These are phyloP conservation scores for Cryptocephalus primarius DNA, from an alignment of 2,888 invertebrate species.

Conservation along the genomic window DNA sequence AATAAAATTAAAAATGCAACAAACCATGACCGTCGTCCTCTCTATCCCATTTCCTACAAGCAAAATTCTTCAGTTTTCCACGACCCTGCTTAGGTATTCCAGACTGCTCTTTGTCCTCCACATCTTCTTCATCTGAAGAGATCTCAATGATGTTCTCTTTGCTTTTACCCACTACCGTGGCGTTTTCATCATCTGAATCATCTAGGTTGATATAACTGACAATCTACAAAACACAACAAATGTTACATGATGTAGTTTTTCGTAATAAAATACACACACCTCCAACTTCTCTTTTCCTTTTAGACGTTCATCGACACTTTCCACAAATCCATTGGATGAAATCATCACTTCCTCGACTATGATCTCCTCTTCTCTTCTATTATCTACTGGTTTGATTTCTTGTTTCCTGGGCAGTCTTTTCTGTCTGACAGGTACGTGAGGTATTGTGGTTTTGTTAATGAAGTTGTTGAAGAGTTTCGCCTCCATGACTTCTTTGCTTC, in stretches of 20 bases:
- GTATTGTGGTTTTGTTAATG: constrained; percentile 30
- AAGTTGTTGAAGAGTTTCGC: constrained; percentile 29
- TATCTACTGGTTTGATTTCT: constrained; percentile 32
- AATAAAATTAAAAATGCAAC: no score
- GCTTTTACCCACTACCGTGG: constrained; percentile 4
- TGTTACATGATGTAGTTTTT: neutral
- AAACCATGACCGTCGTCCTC: neutral
- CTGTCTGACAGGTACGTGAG: constrained; percentile 31
- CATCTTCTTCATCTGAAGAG: constrained; percentile 18
- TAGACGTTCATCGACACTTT: constrained; percentile 15
- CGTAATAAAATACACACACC: constrained; percentile 4
- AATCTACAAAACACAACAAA: constrained; percentile 12
- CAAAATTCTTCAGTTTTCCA: constrained; percentile 5
- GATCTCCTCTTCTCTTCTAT: constrained; percentile 32
- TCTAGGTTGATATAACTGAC: constrained; percentile 29
- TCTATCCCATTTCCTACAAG: constrained; percentile 1
- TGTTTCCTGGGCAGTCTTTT: constrained; percentile 34
- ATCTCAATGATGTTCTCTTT: constrained; percentile 20
- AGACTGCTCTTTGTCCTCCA: neutral
- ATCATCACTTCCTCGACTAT: constrained; percentile 34
- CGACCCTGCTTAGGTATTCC: constrained; percentile 3
- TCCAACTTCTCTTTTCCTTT: constrained; percentile 12
- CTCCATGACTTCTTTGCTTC: constrained; percentile 28
- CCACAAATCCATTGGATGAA: constrained; percentile 29
- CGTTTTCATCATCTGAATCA: constrained; percentile 31